Evolutionary conservation across 2,888 invertebrate species (phyloP).

Genomic region (Liopterus haemorrhoidalis): DNA sequence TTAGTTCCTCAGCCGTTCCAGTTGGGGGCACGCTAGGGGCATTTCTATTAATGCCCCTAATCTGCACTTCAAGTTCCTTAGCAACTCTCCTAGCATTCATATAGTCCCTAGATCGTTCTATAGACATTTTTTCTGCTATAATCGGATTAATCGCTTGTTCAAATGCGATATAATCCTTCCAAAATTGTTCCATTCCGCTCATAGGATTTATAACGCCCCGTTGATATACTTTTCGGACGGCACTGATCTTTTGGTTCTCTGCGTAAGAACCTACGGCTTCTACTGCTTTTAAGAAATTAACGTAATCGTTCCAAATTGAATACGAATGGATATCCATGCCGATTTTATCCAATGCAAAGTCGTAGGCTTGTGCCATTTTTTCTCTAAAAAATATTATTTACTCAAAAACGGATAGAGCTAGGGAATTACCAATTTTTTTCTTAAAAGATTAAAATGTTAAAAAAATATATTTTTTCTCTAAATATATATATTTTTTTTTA

Average conservation of each 20-base stretch:
- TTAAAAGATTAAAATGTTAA: too few relatives aligned
- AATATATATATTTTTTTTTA: not conserved
- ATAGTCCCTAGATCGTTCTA: conserved; percentile 92
- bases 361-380: conserved; percentile 99
- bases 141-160: conserved; percentile 76
- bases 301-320: conserved; percentile 97
- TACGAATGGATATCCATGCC: conserved; percentile 97
- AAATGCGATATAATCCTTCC: conserved; percentile 97
- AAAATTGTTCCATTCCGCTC: conserved; percentile 91
- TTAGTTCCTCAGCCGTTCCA: conserved; percentile 80
- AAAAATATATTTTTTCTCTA: not conserved
- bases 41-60: conserved; percentile 90
- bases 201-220: conserved; percentile 94
- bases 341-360: conserved; percentile 97
- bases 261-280: conserved; percentile 98
- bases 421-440: too few relatives aligned
- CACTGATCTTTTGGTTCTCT: conserved; percentile 98
- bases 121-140: conserved; percentile 95
- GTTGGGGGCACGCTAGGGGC: conserved; percentile 96
- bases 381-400: conserved; percentile 60
- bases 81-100: conserved; percentile 96
- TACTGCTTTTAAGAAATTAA: conserved; percentile 89
- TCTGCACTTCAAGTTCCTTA: conserved; percentile 92
- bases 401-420: too few relatives aligned
- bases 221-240: conserved; percentile 95